phyloP scores from a whole-genome alignment of 2,888 invertebrate species.

The Didymodactylos carnosus region DNA sequence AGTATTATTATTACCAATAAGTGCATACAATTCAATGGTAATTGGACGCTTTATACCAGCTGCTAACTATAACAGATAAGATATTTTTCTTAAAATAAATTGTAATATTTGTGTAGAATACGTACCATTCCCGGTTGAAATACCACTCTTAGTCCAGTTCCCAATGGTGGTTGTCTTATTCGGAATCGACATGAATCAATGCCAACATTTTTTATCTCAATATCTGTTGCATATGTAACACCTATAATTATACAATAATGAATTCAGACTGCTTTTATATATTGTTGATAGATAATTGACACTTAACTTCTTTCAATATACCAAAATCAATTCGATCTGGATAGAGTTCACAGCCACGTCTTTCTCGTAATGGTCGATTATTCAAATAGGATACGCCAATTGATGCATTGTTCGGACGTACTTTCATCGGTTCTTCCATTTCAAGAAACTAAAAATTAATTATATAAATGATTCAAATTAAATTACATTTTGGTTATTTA shows the following conservation, averaged over 20 bases:
- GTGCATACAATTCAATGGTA: conserved; percentile 29
- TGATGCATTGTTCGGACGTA: conserved; percentile 20
- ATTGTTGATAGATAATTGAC: background rate
- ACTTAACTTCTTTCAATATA: conserved; percentile 24
- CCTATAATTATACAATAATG: conserved; percentile 15
- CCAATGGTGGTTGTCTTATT: conserved; percentile 31
- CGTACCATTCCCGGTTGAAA: conserved; percentile 30
- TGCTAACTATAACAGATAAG: conserved; percentile 23
- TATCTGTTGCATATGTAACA: conserved; percentile 25
- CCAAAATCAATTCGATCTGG: conserved; percentile 32
- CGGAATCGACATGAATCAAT: conserved; percentile 32
- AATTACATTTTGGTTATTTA: background rate
- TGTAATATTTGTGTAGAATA: background rate
- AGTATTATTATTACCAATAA: conserved; percentile 28
- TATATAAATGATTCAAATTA: background rate
- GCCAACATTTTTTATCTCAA: conserved; percentile 30
- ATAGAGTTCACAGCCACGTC: conserved; percentile 28
- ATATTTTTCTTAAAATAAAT: conserved; percentile 15
- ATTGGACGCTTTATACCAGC: conserved; percentile 32
- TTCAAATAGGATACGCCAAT: conserved; percentile 22
- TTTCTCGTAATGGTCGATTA: conserved; percentile 18
- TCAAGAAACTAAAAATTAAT: conserved; percentile 21
- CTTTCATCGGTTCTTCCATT: conserved; percentile 29
- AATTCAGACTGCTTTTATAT: background rate
- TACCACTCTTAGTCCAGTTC: conserved; percentile 28